Conservation (phyloP, 2,797 vertebrate genomes). For the Lagodon rhomboides region DNA sequence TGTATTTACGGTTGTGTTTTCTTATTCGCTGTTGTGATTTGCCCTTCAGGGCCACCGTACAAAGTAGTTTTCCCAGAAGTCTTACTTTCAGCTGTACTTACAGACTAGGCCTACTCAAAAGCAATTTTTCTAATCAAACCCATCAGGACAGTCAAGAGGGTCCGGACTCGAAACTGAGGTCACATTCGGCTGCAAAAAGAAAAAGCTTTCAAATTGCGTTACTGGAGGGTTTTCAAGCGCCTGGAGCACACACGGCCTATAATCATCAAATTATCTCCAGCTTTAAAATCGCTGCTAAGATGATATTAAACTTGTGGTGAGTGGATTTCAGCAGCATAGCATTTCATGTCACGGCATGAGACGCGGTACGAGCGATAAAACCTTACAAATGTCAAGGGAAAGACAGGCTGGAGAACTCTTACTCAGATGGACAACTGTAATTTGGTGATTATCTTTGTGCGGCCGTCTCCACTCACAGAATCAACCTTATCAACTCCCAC, state of each 20-base stretch:
- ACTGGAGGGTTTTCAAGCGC: neutral
- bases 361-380: neutral
- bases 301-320: neutral
- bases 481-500: constrained; percentile 28
- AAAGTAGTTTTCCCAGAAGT: neutral
- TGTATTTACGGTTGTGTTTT: too few relatives aligned
- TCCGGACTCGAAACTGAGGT: neutral
- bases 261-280: neutral
- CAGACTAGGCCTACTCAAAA: neutral
- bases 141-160: neutral
- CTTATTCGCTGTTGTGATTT: too few relatives aligned
- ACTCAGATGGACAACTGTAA: neutral
- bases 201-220: neutral
- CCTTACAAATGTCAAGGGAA: constrained; percentile 34
- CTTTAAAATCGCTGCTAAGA: constrained; percentile 16
- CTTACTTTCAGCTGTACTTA: neutral
- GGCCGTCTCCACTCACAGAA: constrained; percentile 10
- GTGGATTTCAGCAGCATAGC: constrained; percentile 24
- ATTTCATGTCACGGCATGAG: neutral
- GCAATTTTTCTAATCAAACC: neutral
- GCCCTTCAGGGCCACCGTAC: too few relatives aligned
- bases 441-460: constrained; percentile 11
- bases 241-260: neutral
- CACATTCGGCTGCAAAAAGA: neutral
- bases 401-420: neutral